phyloP scores from a whole-genome alignment of 2,797 vertebrate genomes.

The Orestias chungarensis region DNA sequence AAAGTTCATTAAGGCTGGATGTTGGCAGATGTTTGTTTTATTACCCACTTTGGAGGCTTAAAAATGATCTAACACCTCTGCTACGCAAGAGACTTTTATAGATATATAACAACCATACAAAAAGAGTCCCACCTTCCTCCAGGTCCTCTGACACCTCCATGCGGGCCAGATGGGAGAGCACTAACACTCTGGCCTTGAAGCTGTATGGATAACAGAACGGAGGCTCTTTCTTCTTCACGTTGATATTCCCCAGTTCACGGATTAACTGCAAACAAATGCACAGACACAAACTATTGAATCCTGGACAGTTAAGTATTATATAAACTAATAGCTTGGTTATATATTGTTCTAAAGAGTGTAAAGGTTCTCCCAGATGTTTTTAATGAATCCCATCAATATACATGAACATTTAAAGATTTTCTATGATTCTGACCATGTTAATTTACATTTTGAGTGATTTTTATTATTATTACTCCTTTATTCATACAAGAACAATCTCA shows the following conservation, averaged over 20 bases:
- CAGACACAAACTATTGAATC: not conserved
- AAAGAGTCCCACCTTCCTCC: constrained; percentile 87
- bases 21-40: not conserved
- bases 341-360: no score
- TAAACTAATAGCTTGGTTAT: no score
- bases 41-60: not conserved
- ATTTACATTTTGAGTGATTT: not conserved
- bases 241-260: constrained; percentile 96
- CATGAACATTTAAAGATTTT: not conserved
- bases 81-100: not conserved
- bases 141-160: constrained; percentile 95
- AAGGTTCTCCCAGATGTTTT: no score
- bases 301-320: not conserved
- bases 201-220: constrained; percentile 98
- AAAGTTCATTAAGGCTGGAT: not conserved
- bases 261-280: constrained; percentile 84
- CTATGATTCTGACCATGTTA: not conserved
- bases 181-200: constrained; percentile 93
- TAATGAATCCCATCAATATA: not conserved
- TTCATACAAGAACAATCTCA: no score
- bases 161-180: constrained; percentile 91
- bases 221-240: constrained; percentile 98
- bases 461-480: not conserved
- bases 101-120: no score
- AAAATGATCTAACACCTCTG: not conserved